Base-by-base conservation (phyloP, 2,113 vertebrate genomes). In the Rhodinocichla rosea region DNA sequence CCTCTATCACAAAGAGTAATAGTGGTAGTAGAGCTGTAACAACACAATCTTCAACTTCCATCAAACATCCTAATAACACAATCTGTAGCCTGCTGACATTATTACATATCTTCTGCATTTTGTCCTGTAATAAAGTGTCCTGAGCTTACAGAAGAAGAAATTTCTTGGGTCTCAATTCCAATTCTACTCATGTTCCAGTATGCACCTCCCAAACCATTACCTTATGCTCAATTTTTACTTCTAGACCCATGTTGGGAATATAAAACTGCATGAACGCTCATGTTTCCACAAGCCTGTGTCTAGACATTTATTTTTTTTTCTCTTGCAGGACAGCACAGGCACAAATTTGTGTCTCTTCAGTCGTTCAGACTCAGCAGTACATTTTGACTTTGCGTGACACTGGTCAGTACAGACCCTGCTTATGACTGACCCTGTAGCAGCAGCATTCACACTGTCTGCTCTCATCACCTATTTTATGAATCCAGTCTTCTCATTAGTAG, bases 251-350 rank as follows among this genome's bases (percentile, higher is more conserved):
- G 27, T 0, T 32, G 15, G 19, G 32, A 87, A 28, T 37, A 75
- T 13, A 49, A 69, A 91, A 68, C 28, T n/a, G 9, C 49, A 78
- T 3, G 9, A 47, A 53, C 0, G 0, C 13, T 71, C 49, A 20
- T 10, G 28, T 37, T 78, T 91, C 53, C n/a, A 87, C 9, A 64
- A 64, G 20, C 62, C 49, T n/a, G 3, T 65, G 50, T 26, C 20
- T 55, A 70, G 22, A 39, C 20, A 56, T 13, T 28, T 21, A 39
- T 55, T 32, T 50, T 57, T 23, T 53, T 56, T 67, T 35, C 70
- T 87, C 28, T 52, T 75, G 45, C 10, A 11, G 53, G 30, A 75
- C 47, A 90, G 42, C 20, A 49, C 1, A 63, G 21, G 40, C 35
- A 42, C 7, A 86, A 44, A 83, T 67, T 15, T 62, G 7, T 47